phyloP scores from a whole-genome alignment of 1,140 invertebrate species.

The Cephus cinctus region DNA sequence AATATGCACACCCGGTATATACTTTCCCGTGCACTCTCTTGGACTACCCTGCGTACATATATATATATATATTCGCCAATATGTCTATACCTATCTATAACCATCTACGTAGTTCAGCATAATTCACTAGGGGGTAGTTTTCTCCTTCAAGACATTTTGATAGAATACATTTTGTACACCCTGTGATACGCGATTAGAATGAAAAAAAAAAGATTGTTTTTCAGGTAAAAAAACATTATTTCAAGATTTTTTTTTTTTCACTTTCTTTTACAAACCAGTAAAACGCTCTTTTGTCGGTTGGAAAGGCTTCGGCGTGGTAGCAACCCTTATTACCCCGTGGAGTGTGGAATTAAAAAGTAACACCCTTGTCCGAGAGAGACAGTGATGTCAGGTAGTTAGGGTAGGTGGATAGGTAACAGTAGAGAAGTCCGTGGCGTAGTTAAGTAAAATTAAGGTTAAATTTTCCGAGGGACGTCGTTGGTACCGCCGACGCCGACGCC shows the following conservation, averaged over 20 bases:
- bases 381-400: too few species aligned
- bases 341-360: conserved; percentile 46
- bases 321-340: conserved; percentile 37
- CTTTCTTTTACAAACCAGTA: background rate
- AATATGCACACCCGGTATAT: conserved; percentile 38
- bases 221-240: too few species aligned
- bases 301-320: background rate
- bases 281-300: background rate
- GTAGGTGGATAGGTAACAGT: too few species aligned
- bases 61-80: conserved; percentile 16
- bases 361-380: conserved; percentile 34
- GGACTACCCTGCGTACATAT: conserved; percentile 5
- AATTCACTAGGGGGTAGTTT: background rate
- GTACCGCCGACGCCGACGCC: background rate
- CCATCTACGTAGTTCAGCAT: conserved; percentile 4
- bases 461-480: too few species aligned
- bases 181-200: too few species aligned
- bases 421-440: conserved; percentile 24
- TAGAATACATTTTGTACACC: too few species aligned
- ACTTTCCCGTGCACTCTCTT: conserved; percentile 28
- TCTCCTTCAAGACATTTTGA: too few species aligned
- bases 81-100: conserved; percentile 18
- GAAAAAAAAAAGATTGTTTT: too few species aligned
- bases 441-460: conserved; percentile 50
- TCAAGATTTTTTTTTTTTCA: background rate